These are phyloP conservation scores for Eilema caniola DNA, from an alignment of 2,888 invertebrate genomes.

Conservation along the genomic window DNA sequence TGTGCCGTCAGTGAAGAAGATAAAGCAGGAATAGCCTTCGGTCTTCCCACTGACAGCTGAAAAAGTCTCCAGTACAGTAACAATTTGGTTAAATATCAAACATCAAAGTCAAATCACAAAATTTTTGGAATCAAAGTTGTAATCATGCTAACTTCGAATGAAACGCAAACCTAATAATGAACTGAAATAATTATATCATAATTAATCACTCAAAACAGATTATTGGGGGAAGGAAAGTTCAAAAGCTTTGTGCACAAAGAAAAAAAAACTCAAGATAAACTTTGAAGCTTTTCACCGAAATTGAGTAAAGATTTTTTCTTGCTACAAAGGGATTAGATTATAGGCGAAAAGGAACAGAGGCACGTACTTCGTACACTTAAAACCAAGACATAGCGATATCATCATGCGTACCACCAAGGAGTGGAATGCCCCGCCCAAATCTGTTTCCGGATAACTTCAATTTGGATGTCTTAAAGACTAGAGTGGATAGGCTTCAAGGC, in stretches of 20 bases:
- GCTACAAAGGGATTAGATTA: constrained; percentile 22
- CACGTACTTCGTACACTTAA: constrained; percentile 3
- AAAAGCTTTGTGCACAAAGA: constrained; percentile 39
- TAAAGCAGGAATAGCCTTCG: too few relatives aligned
- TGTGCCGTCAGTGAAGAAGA: too few relatives aligned
- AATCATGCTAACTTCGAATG: not conserved
- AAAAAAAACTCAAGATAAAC: constrained; percentile 57
- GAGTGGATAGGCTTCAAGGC: too few relatives aligned
- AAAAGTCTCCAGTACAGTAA: too few relatives aligned
- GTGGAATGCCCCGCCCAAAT: too few relatives aligned
- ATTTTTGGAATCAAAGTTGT: not conserved
- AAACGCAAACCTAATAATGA: not conserved
- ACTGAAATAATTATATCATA: constrained; percentile 11
- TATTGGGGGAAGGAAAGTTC: constrained; percentile 46
- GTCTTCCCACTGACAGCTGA: too few relatives aligned
- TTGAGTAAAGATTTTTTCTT: constrained; percentile 52
- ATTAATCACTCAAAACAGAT: constrained; percentile 13
- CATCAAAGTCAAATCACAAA: not conserved
- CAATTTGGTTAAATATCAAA: not conserved
- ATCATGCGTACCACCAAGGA: too few relatives aligned
- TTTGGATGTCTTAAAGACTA: too few relatives aligned
- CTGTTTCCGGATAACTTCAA: too few relatives aligned
- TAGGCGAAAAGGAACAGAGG: not conserved
- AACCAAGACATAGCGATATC: too few relatives aligned
- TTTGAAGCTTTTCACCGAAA: constrained; percentile 61